Evolutionary conservation across 2,888 invertebrate genomes (phyloP), one percentile per base, ranked within the genome.

Genomic region (Amblyjoppa proteus): DNA sequence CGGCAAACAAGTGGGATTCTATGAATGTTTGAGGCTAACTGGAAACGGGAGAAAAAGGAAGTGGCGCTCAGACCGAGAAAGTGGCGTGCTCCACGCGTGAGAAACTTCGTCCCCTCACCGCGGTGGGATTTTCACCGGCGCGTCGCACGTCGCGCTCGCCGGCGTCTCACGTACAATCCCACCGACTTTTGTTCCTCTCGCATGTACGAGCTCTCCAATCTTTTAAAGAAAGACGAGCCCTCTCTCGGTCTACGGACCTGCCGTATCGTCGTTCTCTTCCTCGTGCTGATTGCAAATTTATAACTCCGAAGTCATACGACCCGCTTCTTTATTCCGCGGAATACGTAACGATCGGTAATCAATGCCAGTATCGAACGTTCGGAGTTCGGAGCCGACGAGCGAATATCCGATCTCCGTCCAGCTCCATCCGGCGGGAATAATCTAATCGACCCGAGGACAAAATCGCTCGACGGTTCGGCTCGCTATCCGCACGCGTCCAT

Each of bases 11-110:
- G 88, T 80, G 75, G 76, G 79, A 87, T 87, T 85, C 89, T 88
- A 89, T 90, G 88, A 91, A 89, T 90, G 89, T 89, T 91, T 89
- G 86, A 90, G 83, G 84, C 79, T 79, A 70, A 74, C 79, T 70
- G 75, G 78, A 83, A 84, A 84, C 34, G 58, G 56, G 56, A n/a
- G 49, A 76, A 76, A 76, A 76, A 76, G 64, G 31, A 51, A 77
- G 45, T 61, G 25, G 20, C 28, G 41, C 64, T 79, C 68, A 64
- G 34, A 51, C 45, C 31, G 75, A 38, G 70, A 51, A 64, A 78
- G 73, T 58, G 51, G 68, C 51, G 74, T 20, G 49, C 80, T n/a
- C 13, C 41, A 13, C 38, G 58, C 81, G n/a, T 53, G 31, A 41
- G 25, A 66, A 20, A 49, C 51, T 25, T n/a, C 28, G 28, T 11